Evolutionary conservation across 1,140 invertebrate species (phyloP).

Genomic region (Euwallacea similis): DNA sequence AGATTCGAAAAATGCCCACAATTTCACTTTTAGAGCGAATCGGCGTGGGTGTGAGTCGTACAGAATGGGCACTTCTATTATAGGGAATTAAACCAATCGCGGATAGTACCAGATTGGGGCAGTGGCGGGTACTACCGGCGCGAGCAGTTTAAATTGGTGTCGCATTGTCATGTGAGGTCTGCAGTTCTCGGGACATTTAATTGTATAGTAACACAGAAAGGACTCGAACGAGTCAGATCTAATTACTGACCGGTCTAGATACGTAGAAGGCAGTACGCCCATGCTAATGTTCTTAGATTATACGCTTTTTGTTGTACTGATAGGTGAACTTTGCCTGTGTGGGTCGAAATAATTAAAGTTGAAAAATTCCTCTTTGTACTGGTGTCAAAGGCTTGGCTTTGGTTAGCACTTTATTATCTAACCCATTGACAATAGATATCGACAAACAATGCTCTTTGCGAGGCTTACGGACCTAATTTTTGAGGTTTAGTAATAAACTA

Average conservation of each 20-base stretch:
- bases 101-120: background rate
- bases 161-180: too few relatives aligned
- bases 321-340: constrained; percentile 27
- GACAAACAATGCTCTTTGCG: background rate
- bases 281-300: constrained; percentile 14
- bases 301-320: constrained; percentile 19
- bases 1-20: constrained; percentile 16
- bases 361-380: constrained; percentile 18
- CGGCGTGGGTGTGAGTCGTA: background rate
- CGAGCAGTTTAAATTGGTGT: too few relatives aligned
- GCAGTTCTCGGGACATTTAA: too few relatives aligned
- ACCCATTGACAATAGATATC: constrained; percentile 12
- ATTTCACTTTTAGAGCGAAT: constrained; percentile 22
- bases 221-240: background rate
- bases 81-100: background rate
- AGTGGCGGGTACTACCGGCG: background rate
- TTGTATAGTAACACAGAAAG: background rate
- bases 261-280: constrained; percentile 3
- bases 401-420: constrained; percentile 17
- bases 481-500: too few relatives aligned
- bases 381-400: constrained; percentile 26
- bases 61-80: background rate
- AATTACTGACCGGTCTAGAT: background rate
- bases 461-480: too few relatives aligned
- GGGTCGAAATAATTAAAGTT: constrained; percentile 29